Percentiles rank a stretch among this genome's conserved stretches.
Conservation (phyloP, 2,113 vertebrate species). For the Nothoprocta pentlandii region DNA sequence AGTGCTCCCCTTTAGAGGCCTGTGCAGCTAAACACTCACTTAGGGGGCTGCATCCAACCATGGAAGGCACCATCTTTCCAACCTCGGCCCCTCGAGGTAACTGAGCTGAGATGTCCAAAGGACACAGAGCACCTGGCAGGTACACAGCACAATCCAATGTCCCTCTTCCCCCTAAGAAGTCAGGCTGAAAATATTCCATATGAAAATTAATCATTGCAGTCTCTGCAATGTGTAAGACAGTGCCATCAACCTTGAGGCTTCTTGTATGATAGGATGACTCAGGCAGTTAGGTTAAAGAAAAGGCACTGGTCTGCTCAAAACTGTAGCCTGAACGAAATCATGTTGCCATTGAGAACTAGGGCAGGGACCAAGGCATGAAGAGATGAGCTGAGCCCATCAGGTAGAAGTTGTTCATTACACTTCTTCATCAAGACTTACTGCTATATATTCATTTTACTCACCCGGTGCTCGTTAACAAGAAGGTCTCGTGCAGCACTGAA, state of each 20-base stretch:
- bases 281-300: neutral
- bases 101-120: fast-evolving
- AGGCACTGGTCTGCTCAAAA: neutral
- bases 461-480: conserved; percentile 93
- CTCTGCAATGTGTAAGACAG: neutral
- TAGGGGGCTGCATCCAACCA: neutral
- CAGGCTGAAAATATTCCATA: neutral
- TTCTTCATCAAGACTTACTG: neutral
- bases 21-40: neutral
- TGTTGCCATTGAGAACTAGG: neutral
- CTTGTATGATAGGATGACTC: neutral
- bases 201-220: neutral
- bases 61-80: neutral
- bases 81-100: fast-evolving
- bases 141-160: neutral
- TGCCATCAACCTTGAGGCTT: neutral
- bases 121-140: neutral
- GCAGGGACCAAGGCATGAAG: neutral
- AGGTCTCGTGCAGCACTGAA: conserved; percentile 95
- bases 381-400: neutral
- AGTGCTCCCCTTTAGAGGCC: neutral
- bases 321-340: neutral
- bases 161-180: neutral
- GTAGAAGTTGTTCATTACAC: neutral
- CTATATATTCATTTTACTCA: conserved; percentile 59